Evolutionary conservation across 2,113 vertebrate species (phyloP).

Genomic region (Triplophysa dalaica): DNA sequence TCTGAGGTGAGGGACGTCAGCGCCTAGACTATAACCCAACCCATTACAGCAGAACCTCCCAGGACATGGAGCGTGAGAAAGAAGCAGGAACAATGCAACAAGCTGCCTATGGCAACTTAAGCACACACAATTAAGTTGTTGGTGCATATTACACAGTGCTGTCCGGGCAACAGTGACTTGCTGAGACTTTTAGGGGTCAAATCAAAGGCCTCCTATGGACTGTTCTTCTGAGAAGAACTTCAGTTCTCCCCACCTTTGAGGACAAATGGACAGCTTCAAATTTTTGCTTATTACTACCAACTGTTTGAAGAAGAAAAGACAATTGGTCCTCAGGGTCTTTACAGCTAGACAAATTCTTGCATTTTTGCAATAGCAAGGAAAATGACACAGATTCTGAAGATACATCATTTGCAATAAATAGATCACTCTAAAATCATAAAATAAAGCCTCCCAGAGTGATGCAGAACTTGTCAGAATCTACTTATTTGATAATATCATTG

Average conservation of each 20-base stretch:
- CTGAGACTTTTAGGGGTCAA: constrained; percentile 17
- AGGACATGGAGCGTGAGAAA: constrained; percentile 37
- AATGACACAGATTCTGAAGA: neutral
- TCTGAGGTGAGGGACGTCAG: constrained; percentile 6
- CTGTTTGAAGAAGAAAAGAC: constrained; percentile 13
- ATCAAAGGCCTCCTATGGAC: constrained; percentile 23
- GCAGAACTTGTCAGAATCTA: too few species aligned
- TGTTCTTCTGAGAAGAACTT: constrained; percentile 14
- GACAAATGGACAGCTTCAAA: neutral
- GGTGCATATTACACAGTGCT: constrained; percentile 31
- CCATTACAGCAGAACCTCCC: constrained; percentile 28
- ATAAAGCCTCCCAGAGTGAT: too few species aligned
- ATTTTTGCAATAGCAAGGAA: constrained; percentile 13
- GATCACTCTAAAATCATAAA: too few species aligned
- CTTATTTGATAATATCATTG: too few species aligned
- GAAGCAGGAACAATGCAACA: constrained; percentile 36
- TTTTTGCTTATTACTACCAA: constrained; percentile 4
- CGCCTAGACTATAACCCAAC: constrained; percentile 10
- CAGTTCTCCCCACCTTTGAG: constrained; percentile 30
- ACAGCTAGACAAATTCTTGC: constrained; percentile 17
- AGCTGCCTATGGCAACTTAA: constrained; percentile 28
- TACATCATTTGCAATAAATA: constrained; percentile 6
- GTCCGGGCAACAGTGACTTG: constrained; percentile 25
- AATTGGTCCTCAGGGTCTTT: constrained; percentile 7
- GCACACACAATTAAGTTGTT: constrained; percentile 47